These are phyloP conservation scores for Tachystola acroxantha DNA, from an alignment of 2,888 invertebrate genomes.

Conservation along the genomic window DNA sequence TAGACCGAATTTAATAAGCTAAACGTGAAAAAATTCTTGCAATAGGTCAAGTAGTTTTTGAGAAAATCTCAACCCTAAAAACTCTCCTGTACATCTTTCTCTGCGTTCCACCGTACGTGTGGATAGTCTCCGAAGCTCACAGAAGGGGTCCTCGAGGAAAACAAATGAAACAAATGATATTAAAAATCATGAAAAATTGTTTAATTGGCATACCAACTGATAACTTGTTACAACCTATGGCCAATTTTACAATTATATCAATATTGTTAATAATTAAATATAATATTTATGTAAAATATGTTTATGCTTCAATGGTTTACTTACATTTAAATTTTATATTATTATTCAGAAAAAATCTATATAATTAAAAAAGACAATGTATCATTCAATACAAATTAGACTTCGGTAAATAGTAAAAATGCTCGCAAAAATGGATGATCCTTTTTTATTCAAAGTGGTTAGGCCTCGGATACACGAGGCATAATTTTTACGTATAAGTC, in stretches of 20 bases:
- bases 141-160: too few relatives aligned
- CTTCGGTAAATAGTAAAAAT: slow-evolving; percentile 64
- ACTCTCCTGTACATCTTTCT: too few relatives aligned
- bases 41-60: too few relatives aligned
- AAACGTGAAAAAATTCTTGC: too few relatives aligned
- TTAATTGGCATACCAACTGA: slow-evolving; percentile 77
- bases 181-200: slow-evolving; percentile 79
- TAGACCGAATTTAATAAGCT: too few relatives aligned
- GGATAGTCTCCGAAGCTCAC: too few relatives aligned
- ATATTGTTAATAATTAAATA: slow-evolving; percentile 77
- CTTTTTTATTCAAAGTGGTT: slow-evolving; percentile 29
- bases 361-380: slow-evolving; percentile 55
- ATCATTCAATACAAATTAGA: slow-evolving; percentile 53
- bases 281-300: slow-evolving; percentile 78
- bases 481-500: slow-evolving; percentile 40
- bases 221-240: slow-evolving; percentile 77
- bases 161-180: slow-evolving; percentile 55
- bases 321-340: slow-evolving; percentile 76
- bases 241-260: slow-evolving; percentile 78
- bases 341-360: slow-evolving; percentile 69
- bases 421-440: slow-evolving; percentile 42
- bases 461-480: slow-evolving; percentile 35
- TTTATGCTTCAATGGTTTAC: slow-evolving; percentile 76
- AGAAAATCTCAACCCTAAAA: too few relatives aligned
- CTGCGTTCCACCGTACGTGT: too few relatives aligned